Percentiles rank a stretch among this genome's conserved stretches.
phyloP scores from a whole-genome alignment of 2,797 vertebrate species.

The Sibirionetta formosa region DNA sequence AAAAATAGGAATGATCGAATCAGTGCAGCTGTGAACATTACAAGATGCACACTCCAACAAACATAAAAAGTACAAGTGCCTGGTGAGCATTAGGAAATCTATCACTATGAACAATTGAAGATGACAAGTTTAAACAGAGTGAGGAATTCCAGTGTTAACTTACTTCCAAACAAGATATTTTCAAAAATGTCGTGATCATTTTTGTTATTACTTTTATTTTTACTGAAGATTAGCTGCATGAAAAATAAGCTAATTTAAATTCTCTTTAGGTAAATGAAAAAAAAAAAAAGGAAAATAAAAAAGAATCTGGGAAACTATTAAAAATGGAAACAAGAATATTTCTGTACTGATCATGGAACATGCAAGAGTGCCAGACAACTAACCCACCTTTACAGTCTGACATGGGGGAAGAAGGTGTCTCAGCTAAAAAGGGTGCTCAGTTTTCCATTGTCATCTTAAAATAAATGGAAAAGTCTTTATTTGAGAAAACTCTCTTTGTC shows the following conservation, averaged over 20 bases:
- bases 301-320: not conserved
- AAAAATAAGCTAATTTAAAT: slow-evolving; percentile 16
- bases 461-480: not conserved
- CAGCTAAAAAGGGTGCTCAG: rapidly evolving
- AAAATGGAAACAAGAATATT: not conserved
- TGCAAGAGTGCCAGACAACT: not conserved
- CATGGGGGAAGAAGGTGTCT: not conserved
- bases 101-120: slow-evolving; percentile 71
- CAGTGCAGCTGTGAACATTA: slow-evolving; percentile 72
- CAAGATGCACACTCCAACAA: slow-evolving; percentile 67
- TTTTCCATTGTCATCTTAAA: not conserved
- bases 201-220: not conserved
- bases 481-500: not conserved
- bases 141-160: slow-evolving; percentile 57
- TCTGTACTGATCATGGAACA: not conserved
- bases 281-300: not conserved
- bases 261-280: not conserved
- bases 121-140: slow-evolving; percentile 69
- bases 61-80: slow-evolving; percentile 61
- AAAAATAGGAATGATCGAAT: slow-evolving; percentile 69
- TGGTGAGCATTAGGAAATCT: slow-evolving; percentile 73
- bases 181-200: not conserved
- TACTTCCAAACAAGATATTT: slow-evolving; percentile 45
- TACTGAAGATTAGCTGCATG: not conserved
- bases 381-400: not conserved